A percentile compares a stretch with the other conserved stretches of the same genome.
Conservation (phyloP, 2,888 invertebrate species). For the Cotesia congregata region DNA sequence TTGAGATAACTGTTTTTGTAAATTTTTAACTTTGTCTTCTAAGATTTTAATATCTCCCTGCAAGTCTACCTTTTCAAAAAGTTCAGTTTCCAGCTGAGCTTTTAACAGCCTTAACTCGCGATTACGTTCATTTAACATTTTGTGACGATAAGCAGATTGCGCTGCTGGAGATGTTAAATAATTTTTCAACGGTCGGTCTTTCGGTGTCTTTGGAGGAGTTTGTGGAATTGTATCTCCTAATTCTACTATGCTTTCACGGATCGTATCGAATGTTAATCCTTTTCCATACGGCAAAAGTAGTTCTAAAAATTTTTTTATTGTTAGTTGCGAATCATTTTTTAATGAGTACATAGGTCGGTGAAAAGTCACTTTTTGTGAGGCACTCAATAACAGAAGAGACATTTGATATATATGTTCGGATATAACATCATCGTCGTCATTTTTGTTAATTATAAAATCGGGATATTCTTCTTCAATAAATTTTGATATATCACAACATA, state of each 20-base stretch:
- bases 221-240: slow-evolving; percentile 48
- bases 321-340: slow-evolving; percentile 72
- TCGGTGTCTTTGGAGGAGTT: slow-evolving; percentile 52
- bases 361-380: slow-evolving; percentile 73
- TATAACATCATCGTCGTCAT: slow-evolving; percentile 60
- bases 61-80: slow-evolving; percentile 76
- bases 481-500: slow-evolving; percentile 37
- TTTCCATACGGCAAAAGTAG: slow-evolving; percentile 71
- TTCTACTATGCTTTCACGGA: slow-evolving; percentile 70
- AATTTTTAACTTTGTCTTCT: slow-evolving; percentile 72
- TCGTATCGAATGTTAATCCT: slow-evolving; percentile 69
- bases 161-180: slow-evolving; percentile 64
- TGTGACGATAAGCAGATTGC: slow-evolving; percentile 56
- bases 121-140: slow-evolving; percentile 67
- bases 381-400: slow-evolving; percentile 73
- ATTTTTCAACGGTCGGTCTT: slow-evolving; percentile 53
- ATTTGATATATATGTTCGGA: slow-evolving; percentile 69
- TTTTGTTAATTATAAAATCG: slow-evolving; percentile 66
- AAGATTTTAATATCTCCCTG: slow-evolving; percentile 75
- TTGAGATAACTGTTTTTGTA: slow-evolving; percentile 72
- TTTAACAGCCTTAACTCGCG: slow-evolving; percentile 73
- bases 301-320: slow-evolving; percentile 73
- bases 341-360: slow-evolving; percentile 75
- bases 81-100: slow-evolving; percentile 75
- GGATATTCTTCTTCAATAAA: slow-evolving; percentile 69